Percentiles rank a stretch among this genome's conserved stretches.
phyloP scores from a whole-genome alignment of 1,140 invertebrate genomes.

The Drosophila obscura region DNA sequence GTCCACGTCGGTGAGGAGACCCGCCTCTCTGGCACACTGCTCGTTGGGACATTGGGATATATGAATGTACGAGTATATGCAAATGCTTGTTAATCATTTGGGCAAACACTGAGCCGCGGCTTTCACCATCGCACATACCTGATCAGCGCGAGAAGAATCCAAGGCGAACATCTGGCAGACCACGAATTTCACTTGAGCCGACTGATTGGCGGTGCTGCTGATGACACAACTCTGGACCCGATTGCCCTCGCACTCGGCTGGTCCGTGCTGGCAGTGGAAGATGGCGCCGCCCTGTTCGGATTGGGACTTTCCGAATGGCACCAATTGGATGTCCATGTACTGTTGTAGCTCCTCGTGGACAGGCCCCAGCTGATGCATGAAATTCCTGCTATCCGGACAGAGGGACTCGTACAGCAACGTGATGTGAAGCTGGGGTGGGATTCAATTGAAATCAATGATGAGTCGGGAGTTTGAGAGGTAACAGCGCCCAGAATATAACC shows the following conservation, averaged over 20 bases:
- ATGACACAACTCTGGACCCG: conserved; percentile 87
- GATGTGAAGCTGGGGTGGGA: conserved; percentile 60
- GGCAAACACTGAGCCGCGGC: conserved; percentile 22
- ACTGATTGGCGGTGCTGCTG: conserved; percentile 83
- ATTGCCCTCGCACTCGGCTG: conserved; percentile 87
- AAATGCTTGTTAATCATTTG: conserved; percentile 35
- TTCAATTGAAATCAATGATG: background rate
- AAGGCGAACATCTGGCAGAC: conserved; percentile 85
- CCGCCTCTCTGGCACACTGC: conserved; percentile 84
- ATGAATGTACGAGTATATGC: background rate
- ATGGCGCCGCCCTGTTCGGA: conserved; percentile 83
- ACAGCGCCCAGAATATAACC: conserved; percentile 39
- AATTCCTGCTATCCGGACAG: conserved; percentile 90
- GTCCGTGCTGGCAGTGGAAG: conserved; percentile 89
- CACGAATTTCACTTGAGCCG: conserved; percentile 84
- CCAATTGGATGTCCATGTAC: conserved; percentile 85
- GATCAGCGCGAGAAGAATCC: conserved; percentile 58
- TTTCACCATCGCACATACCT: conserved; percentile 32
- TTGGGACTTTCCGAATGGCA: conserved; percentile 92
- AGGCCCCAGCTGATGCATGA: conserved; percentile 86
- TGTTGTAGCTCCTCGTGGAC: conserved; percentile 84
- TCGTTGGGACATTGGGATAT: background rate
- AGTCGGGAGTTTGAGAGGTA: no score
- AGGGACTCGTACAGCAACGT: conserved; percentile 91
- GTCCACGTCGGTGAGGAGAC: conserved; percentile 78